Conservation (phyloP, 2,888 invertebrate genomes). For the Horisme vitalbata region DNA sequence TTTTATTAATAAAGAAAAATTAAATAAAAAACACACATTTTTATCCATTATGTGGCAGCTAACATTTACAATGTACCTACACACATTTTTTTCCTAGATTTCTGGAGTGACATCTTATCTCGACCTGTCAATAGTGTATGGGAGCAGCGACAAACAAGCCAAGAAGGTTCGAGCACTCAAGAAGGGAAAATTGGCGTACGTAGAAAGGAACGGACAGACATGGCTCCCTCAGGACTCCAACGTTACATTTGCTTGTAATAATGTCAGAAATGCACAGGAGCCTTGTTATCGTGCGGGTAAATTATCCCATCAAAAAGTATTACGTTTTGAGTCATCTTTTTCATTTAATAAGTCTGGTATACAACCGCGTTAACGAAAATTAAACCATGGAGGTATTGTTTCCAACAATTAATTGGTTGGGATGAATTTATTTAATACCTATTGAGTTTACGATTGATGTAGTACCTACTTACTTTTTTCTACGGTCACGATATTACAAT, state of each 20-base stretch:
- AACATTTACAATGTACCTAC: too few species aligned
- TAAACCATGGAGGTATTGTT: too few species aligned
- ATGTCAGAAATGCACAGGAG: constrained; percentile 10
- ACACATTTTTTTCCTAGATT: neutral
- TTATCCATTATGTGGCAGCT: too few species aligned
- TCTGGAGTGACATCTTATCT: constrained; percentile 14
- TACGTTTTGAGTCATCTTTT: neutral
- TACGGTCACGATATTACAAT: too few species aligned
- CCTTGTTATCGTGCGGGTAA: constrained; percentile 28
- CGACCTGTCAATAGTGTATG: constrained; percentile 24
- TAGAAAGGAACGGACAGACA: constrained; percentile 5
- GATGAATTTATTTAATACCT: too few species aligned
- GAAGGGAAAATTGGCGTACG: constrained; percentile 11
- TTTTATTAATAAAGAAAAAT: too few species aligned
- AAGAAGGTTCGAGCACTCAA: constrained; percentile 1
- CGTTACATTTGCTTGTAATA: constrained; percentile 15
- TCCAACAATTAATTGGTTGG: too few species aligned
- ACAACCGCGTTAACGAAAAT: too few species aligned
- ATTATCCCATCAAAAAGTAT: neutral
- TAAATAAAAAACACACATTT: too few species aligned
- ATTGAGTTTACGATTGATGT: too few species aligned
- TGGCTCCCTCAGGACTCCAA: constrained; percentile 22
- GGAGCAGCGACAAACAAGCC: constrained; percentile 7
- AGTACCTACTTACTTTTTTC: too few species aligned
- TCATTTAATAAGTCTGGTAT: neutral